Evolutionary conservation across 1,140 invertebrate species (phyloP).

Genomic region (Thaumetopoea pityocampa): DNA sequence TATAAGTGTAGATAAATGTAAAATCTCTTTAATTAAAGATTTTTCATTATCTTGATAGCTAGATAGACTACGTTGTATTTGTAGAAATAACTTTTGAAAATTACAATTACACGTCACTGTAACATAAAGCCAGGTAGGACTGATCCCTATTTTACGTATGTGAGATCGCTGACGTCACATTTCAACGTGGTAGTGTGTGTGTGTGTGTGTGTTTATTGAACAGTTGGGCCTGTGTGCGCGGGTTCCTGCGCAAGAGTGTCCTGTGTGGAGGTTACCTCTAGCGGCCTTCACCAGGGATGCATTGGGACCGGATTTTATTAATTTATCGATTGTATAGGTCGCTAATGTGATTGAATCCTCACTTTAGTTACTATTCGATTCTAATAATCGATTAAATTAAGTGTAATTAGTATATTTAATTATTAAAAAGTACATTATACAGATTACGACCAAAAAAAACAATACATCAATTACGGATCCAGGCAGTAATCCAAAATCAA

Average conservation of each 20-base stretch:
- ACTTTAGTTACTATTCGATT: slow-evolving; percentile 4
- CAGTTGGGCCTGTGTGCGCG: slow-evolving; percentile 31
- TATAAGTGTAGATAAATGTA: too few relatives aligned
- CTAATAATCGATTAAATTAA: too few relatives aligned
- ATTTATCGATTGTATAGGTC: slow-evolving; percentile 48
- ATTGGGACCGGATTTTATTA: slow-evolving; percentile 49
- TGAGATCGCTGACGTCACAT: slow-evolving; percentile 26
- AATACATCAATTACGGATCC: too few relatives aligned
- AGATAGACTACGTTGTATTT: slow-evolving; percentile 26
- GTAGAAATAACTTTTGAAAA: slow-evolving; percentile 38
- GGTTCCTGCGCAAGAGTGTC: slow-evolving; percentile 53
- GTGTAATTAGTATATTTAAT: too few relatives aligned
- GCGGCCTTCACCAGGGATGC: slow-evolving; percentile 71
- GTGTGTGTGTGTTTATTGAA: slow-evolving; percentile 19
- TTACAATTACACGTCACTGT: slow-evolving; percentile 39
- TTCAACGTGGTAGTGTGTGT: slow-evolving; percentile 20
- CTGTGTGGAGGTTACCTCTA: slow-evolving; percentile 48
- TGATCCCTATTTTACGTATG: slow-evolving; percentile 22
- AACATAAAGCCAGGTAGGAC: slow-evolving; percentile 44
- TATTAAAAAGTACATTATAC: too few relatives aligned
- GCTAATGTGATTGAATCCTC: slow-evolving; percentile 24
- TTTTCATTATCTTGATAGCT: too few relatives aligned
- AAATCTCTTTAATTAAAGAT: too few relatives aligned
- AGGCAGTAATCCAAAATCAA: too few relatives aligned
- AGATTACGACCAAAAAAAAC: too few relatives aligned